A percentile compares a stretch with the other conserved stretches of the same genome.
These are phyloP conservation scores for Apolygus lucorum DNA, from an alignment of 1,140 invertebrate genomes.

Conservation along the genomic window DNA sequence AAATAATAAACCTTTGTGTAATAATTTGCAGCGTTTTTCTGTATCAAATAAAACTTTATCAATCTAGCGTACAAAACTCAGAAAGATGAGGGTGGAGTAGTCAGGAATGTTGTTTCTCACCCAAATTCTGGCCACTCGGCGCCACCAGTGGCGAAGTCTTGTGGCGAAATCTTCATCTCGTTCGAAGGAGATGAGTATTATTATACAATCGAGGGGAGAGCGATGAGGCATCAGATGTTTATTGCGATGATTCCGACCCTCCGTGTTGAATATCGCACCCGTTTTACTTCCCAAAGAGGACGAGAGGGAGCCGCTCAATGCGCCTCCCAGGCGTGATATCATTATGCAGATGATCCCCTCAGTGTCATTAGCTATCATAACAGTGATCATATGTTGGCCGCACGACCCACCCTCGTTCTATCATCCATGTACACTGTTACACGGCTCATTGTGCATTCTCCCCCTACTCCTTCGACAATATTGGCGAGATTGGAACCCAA, in stretches of 20 bases:
- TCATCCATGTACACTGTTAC: background rate
- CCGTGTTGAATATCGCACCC: no score
- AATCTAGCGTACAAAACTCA: background rate
- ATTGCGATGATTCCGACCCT: background rate
- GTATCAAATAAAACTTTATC: background rate
- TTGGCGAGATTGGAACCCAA: no score
- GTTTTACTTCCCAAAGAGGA: background rate
- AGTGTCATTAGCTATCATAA: slow-evolving; percentile 11
- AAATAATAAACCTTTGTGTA: no score
- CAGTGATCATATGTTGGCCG: background rate
- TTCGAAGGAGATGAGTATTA: background rate
- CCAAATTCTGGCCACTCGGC: background rate
- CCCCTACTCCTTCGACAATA: background rate
- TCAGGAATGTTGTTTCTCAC: background rate
- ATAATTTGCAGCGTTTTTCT: no score
- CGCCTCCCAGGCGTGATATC: background rate
- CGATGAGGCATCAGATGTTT: background rate
- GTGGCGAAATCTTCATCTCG: background rate
- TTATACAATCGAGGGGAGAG: background rate
- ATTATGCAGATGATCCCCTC: slow-evolving; percentile 11
- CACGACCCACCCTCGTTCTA: background rate
- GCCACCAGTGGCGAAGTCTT: no score
- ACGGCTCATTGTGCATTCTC: slow-evolving; percentile 12
- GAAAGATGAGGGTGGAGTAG: background rate
- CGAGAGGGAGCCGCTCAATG: background rate